These are phyloP conservation scores for Eristalis intricaria DNA, from an alignment of 2,888 invertebrate species.

Conservation along the genomic window DNA sequence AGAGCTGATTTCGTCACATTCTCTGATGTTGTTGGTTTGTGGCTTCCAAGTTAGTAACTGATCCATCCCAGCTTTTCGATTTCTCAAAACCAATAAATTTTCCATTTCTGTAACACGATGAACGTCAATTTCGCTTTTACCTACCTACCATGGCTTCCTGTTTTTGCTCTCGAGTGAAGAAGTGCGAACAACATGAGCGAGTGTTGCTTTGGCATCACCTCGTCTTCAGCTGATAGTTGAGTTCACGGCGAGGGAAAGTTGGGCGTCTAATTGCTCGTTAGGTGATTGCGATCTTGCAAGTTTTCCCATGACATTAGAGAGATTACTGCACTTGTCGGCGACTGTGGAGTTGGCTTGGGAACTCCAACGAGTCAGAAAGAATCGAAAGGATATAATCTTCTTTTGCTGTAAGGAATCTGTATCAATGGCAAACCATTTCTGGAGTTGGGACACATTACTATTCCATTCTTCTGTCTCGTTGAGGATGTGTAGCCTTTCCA, in stretches of 20 bases:
- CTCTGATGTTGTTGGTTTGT: neutral
- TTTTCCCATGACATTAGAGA: neutral
- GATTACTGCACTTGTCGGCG: neutral
- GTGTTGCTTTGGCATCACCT: neutral
- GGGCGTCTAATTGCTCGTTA: neutral
- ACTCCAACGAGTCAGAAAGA: neutral
- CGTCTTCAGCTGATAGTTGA: neutral
- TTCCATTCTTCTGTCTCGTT: no score
- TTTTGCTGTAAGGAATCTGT: neutral
- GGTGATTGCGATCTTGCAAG: neutral
- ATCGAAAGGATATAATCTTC: neutral
- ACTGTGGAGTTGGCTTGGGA: neutral
- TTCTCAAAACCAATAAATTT: constrained; percentile 42
- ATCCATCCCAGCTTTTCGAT: constrained; percentile 36
- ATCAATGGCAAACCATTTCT: neutral
- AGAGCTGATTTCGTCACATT: neutral
- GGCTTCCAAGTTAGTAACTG: constrained; percentile 3
- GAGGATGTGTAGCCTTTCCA: no score
- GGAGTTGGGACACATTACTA: no score
- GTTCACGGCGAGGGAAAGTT: neutral
- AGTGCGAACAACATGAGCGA: neutral
- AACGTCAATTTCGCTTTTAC: constrained; percentile 3
- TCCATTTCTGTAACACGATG: constrained; percentile 7
- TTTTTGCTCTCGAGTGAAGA: neutral
- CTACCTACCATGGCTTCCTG: constrained; percentile 27